Base-by-base conservation (phyloP, 1,140 invertebrate genomes). In the Bombus haemorrhoidalis region DNA sequence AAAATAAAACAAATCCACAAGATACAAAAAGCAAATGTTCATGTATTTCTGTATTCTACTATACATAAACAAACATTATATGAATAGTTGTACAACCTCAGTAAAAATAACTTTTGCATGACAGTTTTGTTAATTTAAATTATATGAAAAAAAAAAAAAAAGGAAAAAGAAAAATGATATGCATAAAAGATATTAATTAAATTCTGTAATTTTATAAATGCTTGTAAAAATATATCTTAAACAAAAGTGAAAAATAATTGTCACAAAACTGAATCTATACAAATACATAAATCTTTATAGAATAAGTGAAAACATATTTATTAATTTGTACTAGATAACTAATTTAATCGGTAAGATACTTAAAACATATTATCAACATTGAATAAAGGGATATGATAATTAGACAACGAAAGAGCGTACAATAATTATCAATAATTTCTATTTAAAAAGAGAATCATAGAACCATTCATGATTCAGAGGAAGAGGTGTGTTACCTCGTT, bases 401-500 rank as follows among this genome's bases (percentile, higher is more conserved):
- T 47, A 34, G 25, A 32, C 2, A 39, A 76, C 25, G 32, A 76
- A 66, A 39, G 22, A 76, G 57, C 62, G 72, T 22, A 39, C 22
- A 25, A 22, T 53, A 43, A 66, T 64, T 39, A 62, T 62, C 28
- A 64, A 64, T 47, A 25, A 80, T 62, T 72, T 72, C 57, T 80
- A 39, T 69, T 85, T 66, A 37, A 72, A 85, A 80, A 59, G 83
- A 25, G 32, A 12, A 85, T 80, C 32, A 72, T 41, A 85, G 28
- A 72, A 72, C 53, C 68, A 53, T 85, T 64, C 39, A 62, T 71
- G 53, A 64, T 77, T 47, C 34, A 74, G 15, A 86, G 76, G 73
- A 81, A 87, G 80, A 80, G 78, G 82, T 84, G 83, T 80, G 83
- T 85, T 85, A 85, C 83, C 83, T 85, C 83, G 83, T 59, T 80